phyloP scores from a whole-genome alignment of 1,140 invertebrate genomes.

The Cydia fagiglandana region DNA sequence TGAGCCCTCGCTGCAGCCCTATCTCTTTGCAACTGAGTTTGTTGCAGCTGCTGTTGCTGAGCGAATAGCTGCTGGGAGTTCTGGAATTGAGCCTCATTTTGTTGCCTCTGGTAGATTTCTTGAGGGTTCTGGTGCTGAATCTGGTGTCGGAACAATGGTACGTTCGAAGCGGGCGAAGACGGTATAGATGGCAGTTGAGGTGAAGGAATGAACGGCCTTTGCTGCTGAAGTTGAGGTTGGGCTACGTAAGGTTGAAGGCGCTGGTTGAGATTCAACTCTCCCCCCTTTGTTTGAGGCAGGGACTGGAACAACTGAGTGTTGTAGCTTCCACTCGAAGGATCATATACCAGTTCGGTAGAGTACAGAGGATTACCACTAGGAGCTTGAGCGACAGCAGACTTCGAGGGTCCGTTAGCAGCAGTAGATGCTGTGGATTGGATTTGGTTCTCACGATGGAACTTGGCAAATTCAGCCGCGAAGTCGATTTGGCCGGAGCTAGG shows the following conservation, averaged over 20 bases:
- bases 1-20: constrained; percentile 73
- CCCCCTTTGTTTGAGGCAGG: constrained; percentile 85
- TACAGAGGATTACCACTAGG: constrained; percentile 83
- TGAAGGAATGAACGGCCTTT: constrained; percentile 70
- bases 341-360: constrained; percentile 87
- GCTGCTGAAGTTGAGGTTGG: constrained; percentile 78
- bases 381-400: constrained; percentile 52
- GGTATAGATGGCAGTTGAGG: constrained; percentile 65
- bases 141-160: constrained; percentile 74
- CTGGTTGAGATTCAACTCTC: constrained; percentile 85
- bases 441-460: constrained; percentile 88
- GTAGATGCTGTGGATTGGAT: constrained; percentile 76
- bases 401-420: constrained; percentile 56
- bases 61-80: constrained; percentile 87
- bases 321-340: constrained; percentile 88
- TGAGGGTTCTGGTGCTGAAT: constrained; percentile 80
- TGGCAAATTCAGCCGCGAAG: constrained; percentile 87
- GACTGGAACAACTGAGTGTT: constrained; percentile 89
- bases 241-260: constrained; percentile 87
- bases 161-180: constrained; percentile 60
- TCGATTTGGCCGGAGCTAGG: constrained; percentile 80
- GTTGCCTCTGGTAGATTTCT: constrained; percentile 85
- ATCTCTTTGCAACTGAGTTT: constrained; percentile 78
- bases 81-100: constrained; percentile 83
- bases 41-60: constrained; percentile 84